Base-by-base conservation (phyloP, 2,888 invertebrate genomes). In the Polyploca ridens region DNA sequence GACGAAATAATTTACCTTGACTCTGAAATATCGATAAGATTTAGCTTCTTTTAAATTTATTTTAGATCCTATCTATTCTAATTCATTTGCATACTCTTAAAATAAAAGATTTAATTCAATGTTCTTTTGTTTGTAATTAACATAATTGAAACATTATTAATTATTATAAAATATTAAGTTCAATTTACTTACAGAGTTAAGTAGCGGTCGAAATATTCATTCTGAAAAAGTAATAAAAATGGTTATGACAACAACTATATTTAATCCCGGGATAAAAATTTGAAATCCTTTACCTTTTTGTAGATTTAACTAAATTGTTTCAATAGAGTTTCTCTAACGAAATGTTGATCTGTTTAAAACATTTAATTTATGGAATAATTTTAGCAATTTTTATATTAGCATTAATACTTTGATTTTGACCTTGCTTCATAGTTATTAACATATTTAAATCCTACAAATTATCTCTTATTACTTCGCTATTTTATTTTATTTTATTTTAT, bases 1-100 rank as follows among this genome's bases (percentile, higher is more conserved):
- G 19, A 95, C 95, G 66, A 94, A 90, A 85, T 95, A 95, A 64
- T 94, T 92, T 14, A 95, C 94, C 90, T 94, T 95, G 85, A 93
- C 92, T 90, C 91, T 95, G 88, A 3, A 91, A 90, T 63, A 73
- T 66, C 79, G 13, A 13, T 41, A 41, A 3, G 41, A 41, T 38
- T 69, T 35, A 35, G 35, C 7, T 6, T 35, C 5, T 35, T 6
- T 35, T 6, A 6, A 35, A 73, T 67, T 66, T 75, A 75, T 0
- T 61, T 62, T 65, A 63, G 58, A 60, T 13, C 3, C 33, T 44
- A 13, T 16, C 46, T n/a, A 46, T 19, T 27, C 27, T 27, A 27
- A 1, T 60, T 54, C 7, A 60, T 16, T 49, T 16, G 49, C 49
- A 49, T 49, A 54, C 19, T 19, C 10, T 19, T 19, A 19, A 19